Evolutionary conservation across 2,888 invertebrate genomes (phyloP), one percentile per base, ranked within the genome.

Genomic region (Toxonevra muliebris): DNA sequence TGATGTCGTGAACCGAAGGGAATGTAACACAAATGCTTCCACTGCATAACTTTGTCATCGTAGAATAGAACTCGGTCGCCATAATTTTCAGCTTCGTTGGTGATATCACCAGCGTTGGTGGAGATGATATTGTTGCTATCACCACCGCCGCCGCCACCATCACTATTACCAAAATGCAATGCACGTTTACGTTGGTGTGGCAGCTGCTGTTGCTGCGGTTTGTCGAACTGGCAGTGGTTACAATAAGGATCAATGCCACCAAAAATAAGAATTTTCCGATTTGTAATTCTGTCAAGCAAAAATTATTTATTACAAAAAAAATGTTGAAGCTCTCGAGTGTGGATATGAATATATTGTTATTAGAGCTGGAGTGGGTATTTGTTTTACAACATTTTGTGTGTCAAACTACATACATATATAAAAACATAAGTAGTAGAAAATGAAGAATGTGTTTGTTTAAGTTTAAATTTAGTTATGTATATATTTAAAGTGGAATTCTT

Each of bases 1-100:
- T 92, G 92, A 78, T 91, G 90, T 77, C 91, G 90, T 68, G 92
- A 86, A 0, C 92, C 90, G 76, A 90, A 90, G 0, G 92, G 92
- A 70, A 92, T 86, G 70, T 89, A 89, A 3, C 90, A 90, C 0
- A 91, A 89, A 74, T 87, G 86, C 75, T 90, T 89, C 92, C 92
- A 92, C 15, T 85, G 82, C 79, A 91, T 90, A 8, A 85, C 85
- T 10, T 87, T 86, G 0, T 89, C 88, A 73, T 89, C 87, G 74
- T 89, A 91, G 74, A 89, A 87, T 61, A 83, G 68, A 69, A 92
- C 89, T 77, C 89, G 88, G 77, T 88, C 89, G 8, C 90, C 91
- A 68, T 66, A 71, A 65, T 73, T 72, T 61, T 70, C 70, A 10
- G 68, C 48, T 50, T 2, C 69, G 59, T 68, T 69, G 20, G 48